Base-by-base conservation (phyloP, 1,140 invertebrate genomes). In the Octopus sinensis region DNA sequence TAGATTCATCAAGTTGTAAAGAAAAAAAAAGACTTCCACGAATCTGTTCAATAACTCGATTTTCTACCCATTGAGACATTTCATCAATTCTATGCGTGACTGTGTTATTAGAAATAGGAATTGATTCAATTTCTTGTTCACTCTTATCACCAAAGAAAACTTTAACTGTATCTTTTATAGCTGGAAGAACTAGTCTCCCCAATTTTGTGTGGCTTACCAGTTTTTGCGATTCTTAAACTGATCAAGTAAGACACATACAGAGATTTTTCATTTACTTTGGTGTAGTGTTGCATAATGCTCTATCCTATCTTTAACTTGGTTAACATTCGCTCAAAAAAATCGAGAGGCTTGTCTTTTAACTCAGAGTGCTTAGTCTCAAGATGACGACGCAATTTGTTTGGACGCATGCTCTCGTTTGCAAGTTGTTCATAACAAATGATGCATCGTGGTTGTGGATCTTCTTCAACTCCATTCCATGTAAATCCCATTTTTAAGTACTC, bases 281-380 rank as follows among this genome's bases (percentile, higher is more conserved):
- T 77, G 30, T 12, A 51, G 4, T 77, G 30, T 17, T 13, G n/a
- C 12, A 68, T 12, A 12, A 13, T 1, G 1, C n/a, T 68, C n/a
- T 68, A 0, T n/a, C 12, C 12, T n/a, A 2, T n/a, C 12, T 68
- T 68, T n/a, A n/a, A 68, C n/a, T n/a, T n/a, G 12, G 12, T 68
- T 68, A 68, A n/a, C n/a, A 13, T 68, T n/a, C 62, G n/a, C n/a
- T 68, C 62, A n/a, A 68, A 68, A 68, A 68, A 51, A 80, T 51
- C 10, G 51, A 82, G 43, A 4, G 78, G 51, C 78, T 78, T 52
- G 77, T 68, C n/a, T 68, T n/a, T 68, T 68, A 68, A 68, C 12
- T 68, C 62, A 0, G 62, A n/a, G 3, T 68, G n/a, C 62, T 68
- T 68, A 13, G 62, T 68, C 1, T 68, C 62, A 68, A 68, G 1